Conservation (phyloP, 2,797 vertebrate species). For the Microctenopoma lineatum region DNA sequence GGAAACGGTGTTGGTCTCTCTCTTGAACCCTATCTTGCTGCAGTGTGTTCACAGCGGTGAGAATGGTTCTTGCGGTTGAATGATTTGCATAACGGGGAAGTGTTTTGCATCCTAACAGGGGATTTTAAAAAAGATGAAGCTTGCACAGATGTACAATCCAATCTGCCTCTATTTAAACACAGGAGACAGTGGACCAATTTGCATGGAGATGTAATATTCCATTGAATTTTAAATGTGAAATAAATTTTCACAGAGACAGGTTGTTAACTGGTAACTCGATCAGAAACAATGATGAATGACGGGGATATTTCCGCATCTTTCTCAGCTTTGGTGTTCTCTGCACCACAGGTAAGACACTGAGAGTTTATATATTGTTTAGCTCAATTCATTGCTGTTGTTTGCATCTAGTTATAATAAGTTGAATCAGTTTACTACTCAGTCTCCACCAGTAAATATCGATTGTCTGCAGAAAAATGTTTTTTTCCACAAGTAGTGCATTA, state of each 20-base stretch:
- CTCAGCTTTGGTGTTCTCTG: slow-evolving; percentile 17
- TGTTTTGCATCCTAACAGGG: slow-evolving; percentile 54
- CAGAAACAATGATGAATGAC: slow-evolving; percentile 18
- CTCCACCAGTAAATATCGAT: slow-evolving; percentile 23
- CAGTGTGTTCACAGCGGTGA: slow-evolving; percentile 11
- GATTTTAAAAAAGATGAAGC: slow-evolving; percentile 47
- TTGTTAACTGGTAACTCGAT: slow-evolving; percentile 44
- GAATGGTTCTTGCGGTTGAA: slow-evolving; percentile 33
- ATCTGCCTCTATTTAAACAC: slow-evolving; percentile 65
- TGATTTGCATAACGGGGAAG: slow-evolving; percentile 46
- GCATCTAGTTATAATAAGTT: slow-evolving; percentile 12
- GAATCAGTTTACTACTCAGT: slow-evolving; percentile 6
- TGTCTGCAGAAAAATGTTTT: neutral
- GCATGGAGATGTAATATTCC: slow-evolving; percentile 56
- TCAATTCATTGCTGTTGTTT: slow-evolving; percentile 39
- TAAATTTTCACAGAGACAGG: slow-evolving; percentile 44
- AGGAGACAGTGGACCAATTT: slow-evolving; percentile 58
- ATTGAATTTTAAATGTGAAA: slow-evolving; percentile 55
- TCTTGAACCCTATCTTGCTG: slow-evolving; percentile 15
- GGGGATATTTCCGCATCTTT: slow-evolving; percentile 32
- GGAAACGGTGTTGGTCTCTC: neutral
- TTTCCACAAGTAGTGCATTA: neutral
- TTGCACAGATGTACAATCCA: slow-evolving; percentile 61
- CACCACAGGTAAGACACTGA: slow-evolving; percentile 30
- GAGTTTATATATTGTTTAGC: slow-evolving; percentile 28